Evolutionary conservation across 23 tunicate species (phyloP), one percentile per base, ranked within the genome.

Genomic region (Styela clava): DNA sequence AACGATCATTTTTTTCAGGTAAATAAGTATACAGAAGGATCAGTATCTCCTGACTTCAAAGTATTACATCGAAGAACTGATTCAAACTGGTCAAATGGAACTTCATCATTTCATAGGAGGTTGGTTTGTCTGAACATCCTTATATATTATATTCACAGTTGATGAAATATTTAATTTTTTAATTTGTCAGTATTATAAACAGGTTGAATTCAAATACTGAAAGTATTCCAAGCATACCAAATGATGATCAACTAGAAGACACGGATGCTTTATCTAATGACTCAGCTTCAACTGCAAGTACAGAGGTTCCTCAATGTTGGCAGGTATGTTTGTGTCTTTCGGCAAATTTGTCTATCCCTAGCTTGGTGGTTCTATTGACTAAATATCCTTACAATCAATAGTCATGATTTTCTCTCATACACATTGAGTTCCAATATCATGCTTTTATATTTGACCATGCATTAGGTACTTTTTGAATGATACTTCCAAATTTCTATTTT

Each of bases 21-120:
- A 33, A 91, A 82, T 77, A 91, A 86, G 64, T 91, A 91, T 81
- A 91, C 97, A 2, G 97, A 36, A 23, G 90, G 97, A 0, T 88
- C 97, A 22, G 63, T 78, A 18, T 91, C 97, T 23, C 97, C 97
- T 2, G 97, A 91, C 12, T 67, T 74, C 35, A 68, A 78, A 35
- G 36, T 72, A 1, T n/a, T n/a, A 7, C 95, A 89, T 51, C 44
- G 83, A 33, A 67, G 84, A 81, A 81, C 64, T 20, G 33, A 25
- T 29, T 86, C 90, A 16, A 63, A 68, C 33, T 9, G 78, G 22
- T 78, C 89, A 5, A 69, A 52, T 31, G 71, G 30, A 25, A 29
- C 24, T 67, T 24, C 71, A 67, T 22, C 71, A 0, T 29, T 67
- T 18, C 22, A 67, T 29, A 67, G 24, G 24, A 44, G 56, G 56